A percentile compares a stretch with the other conserved stretches of the same genome.
phyloP scores from a whole-genome alignment of 2,113 vertebrate species.

The Tachysurus fulvidraco region DNA sequence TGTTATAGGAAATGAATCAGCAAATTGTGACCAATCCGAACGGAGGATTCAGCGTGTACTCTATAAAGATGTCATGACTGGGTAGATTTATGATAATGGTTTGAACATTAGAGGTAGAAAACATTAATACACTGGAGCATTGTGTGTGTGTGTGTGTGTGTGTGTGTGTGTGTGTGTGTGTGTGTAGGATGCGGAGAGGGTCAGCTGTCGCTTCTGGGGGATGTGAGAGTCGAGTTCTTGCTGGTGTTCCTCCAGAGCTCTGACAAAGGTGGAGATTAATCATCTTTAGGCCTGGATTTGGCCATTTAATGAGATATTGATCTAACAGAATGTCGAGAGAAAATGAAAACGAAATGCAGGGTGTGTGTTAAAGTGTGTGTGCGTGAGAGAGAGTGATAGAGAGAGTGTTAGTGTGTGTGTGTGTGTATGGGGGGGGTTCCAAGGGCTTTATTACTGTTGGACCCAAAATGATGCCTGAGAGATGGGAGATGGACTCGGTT shows the following conservation, averaged over 20 bases:
- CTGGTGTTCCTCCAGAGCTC: slow-evolving; percentile 34
- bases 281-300: slow-evolving; percentile 51
- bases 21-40: background rate
- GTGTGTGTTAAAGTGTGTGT: background rate
- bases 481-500: background rate
- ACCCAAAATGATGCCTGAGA: background rate
- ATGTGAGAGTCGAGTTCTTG: slow-evolving; percentile 49
- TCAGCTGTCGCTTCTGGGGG: slow-evolving; percentile 57
- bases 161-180: background rate
- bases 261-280: slow-evolving; percentile 49
- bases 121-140: slow-evolving; percentile 50
- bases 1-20: background rate
- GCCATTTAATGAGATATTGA: slow-evolving; percentile 63
- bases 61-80: background rate
- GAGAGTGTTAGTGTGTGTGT: background rate
- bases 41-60: background rate
- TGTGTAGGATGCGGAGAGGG: slow-evolving; percentile 35
- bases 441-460: slow-evolving; percentile 21
- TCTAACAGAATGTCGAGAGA: slow-evolving; percentile 45
- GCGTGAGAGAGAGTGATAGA: too few species aligned
- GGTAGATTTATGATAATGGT: slow-evolving; percentile 31
- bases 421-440: background rate
- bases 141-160: slow-evolving; percentile 32
- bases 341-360: slow-evolving; percentile 59
- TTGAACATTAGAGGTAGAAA: slow-evolving; percentile 60